Percentiles rank a stretch among this genome's conserved stretches.
Evolutionary conservation across 2,113 vertebrate genomes (phyloP).

Genomic region (human (Homo sapiens)): DNA sequence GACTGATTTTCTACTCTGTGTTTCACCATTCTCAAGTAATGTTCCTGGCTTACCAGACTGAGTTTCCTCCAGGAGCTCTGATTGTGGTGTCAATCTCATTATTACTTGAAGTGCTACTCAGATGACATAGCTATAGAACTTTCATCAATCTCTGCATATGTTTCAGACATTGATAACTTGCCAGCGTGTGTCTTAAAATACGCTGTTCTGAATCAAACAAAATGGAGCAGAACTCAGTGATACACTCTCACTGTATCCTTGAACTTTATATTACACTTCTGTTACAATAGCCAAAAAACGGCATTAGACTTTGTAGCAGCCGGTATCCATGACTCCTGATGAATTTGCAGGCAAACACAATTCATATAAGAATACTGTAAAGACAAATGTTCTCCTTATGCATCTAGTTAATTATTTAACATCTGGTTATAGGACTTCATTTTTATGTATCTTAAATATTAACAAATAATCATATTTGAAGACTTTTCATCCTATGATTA

Average conservation of each 20-base stretch:
- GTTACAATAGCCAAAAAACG: background rate
- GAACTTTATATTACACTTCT: background rate
- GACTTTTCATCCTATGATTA: background rate
- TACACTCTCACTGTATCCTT: background rate
- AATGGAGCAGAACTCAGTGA: background rate
- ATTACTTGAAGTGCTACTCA: background rate
- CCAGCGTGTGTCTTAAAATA: background rate
- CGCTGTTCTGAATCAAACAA: background rate
- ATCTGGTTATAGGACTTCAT: background rate
- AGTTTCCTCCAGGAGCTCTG: background rate
- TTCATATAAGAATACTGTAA: background rate
- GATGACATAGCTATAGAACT: background rate
- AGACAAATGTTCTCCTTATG: background rate
- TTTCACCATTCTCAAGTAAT: background rate
- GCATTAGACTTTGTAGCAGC: background rate
- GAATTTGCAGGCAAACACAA: slow-evolving; percentile 4
- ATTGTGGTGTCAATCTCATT: background rate
- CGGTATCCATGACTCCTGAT: background rate
- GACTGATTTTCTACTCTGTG: background rate
- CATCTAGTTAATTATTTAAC: background rate
- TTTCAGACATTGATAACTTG: background rate
- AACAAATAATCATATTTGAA: background rate
- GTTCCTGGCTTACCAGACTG: background rate
- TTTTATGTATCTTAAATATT: background rate
- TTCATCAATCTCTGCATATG: background rate